Evolutionary conservation across 37 sponge, comb jelly and placozoan species (phyloP), one percentile per base, ranked within the genome.

Genomic region (Geodia barretti): DNA sequence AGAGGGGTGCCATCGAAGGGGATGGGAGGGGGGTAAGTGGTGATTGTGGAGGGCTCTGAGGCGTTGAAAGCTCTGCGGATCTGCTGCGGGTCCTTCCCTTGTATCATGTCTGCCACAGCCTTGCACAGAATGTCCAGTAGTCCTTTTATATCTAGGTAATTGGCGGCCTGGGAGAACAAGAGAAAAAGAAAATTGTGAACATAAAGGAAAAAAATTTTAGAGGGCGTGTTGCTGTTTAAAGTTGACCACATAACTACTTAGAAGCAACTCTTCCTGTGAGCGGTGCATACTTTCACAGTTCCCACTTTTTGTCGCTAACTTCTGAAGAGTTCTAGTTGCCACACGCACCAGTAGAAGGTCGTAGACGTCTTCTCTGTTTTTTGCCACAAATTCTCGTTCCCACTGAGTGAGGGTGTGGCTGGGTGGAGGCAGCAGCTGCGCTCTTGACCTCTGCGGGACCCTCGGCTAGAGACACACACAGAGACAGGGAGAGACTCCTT

Each of bases 101-200:
- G 82, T 42, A 88, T 88, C 35, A 78, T 72, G 3, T 78, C 79
- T 35, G 89, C 89, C 23, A 88, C 74, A n/a, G 67, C 41, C n/a
- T 62, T 35, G 41, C 89, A 88, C 20, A 88, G 60, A 9, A 88
- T 72, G 65, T 82, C 84, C 68, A 88, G 54, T 32, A 88, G 74
- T 17, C 74, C 62, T 58, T 88, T 88, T 17, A 83, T 83, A 28
- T 88, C 89, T 42, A 88, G 70, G 60, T 88, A 88, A n/a, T 88
- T 88, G 21, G 89, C 89, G 40, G 89, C 89, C 89, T 88, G 67
- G 26, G 40, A 29, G n/a, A n/a, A n/a, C n/a, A n/a, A n/a, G n/a
- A n/a, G n/a, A n/a, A n/a, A n/a, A n/a, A n/a, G n/a, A n/a, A n/a
- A n/a, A n/a, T n/a, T 21, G 21, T 23, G 19, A 60, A 23, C 19